Conservation (phyloP, 2,113 vertebrate genomes). For the Spea multiplicata region DNA sequence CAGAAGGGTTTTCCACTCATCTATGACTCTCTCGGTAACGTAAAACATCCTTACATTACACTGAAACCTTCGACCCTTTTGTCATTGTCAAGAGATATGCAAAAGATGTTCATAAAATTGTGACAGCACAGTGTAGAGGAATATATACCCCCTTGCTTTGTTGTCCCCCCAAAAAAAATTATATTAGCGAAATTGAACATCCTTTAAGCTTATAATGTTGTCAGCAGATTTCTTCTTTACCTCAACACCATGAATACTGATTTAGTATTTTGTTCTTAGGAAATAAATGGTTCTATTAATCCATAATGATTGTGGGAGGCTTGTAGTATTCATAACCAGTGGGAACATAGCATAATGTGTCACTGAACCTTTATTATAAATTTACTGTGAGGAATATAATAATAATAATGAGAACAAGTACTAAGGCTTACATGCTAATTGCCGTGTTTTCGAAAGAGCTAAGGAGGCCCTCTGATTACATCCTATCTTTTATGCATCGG, state of each 20-base stretch:
- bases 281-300: constrained; percentile 16
- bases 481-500: not conserved
- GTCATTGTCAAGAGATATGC: too few species aligned
- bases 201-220: not conserved
- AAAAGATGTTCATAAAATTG: too few species aligned
- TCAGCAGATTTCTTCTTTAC: constrained; percentile 9
- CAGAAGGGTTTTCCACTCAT: too few species aligned
- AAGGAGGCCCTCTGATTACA: constrained; percentile 1
- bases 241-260: constrained; percentile 10
- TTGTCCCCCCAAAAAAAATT: not conserved
- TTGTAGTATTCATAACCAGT: constrained; percentile 20
- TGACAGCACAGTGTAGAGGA: too few species aligned
- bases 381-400: constrained; percentile 25
- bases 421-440: constrained; percentile 23
- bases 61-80: too few species aligned
- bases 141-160: too few species aligned
- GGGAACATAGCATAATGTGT: constrained; percentile 21
- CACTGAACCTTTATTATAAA: constrained; percentile 28
- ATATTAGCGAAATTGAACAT: not conserved
- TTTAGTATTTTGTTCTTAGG: constrained; percentile 24
- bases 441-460: constrained; percentile 16
- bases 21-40: too few species aligned
- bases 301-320: constrained; percentile 14
- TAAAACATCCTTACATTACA: too few species aligned
- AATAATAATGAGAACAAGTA: constrained; percentile 32